Base-by-base conservation (phyloP, 1,140 invertebrate species). In the Sminthurinus signatus region DNA sequence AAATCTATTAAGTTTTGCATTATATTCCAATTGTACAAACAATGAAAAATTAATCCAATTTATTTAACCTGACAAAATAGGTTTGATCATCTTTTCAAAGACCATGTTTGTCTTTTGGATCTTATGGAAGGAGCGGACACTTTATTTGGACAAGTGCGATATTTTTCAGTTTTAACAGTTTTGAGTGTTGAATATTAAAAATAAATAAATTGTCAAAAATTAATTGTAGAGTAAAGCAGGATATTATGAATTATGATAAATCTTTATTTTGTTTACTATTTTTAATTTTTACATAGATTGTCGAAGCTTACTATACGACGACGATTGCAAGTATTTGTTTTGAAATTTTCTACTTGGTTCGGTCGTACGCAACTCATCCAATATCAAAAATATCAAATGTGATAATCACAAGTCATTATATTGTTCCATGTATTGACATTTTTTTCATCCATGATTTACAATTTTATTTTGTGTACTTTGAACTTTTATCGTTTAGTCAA, bases 51-150 rank as follows among this genome's bases (percentile, higher is more conserved):
- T n/a, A n/a, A n/a, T n/a, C n/a, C n/a, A n/a, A n/a, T n/a, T n/a
- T n/a, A n/a, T n/a, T n/a, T n/a, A n/a, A n/a, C n/a, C n/a, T n/a
- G n/a, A n/a, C n/a, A n/a, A n/a, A n/a, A n/a, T n/a, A n/a, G n/a
- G n/a, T n/a, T n/a, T n/a, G n/a, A 68, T 42, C 58, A 68, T 43
- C 25, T 68, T 19, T 68, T 68, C 25, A 55, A 62, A 51, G 66
- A 68, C 42, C 62, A 64, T 44, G 62, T 64, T 0, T 32, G 48
- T 10, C 25, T 68, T 1, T 46, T 68, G 27, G 66, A 62, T 39
- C 39, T 61, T n/a, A 43, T 62, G 8, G 52, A 54, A 32, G 66
- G 57, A 17, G 43, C 66, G 8, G 66, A 68, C 32, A 46, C 42
- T 55, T 15, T 64, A 5, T 68, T 68, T 28, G n/a, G n/a, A n/a